Evolutionary conservation across 1,140 invertebrate genomes (phyloP), one percentile per base, ranked within the genome.

Genomic region (Drosophila tropicalis): DNA sequence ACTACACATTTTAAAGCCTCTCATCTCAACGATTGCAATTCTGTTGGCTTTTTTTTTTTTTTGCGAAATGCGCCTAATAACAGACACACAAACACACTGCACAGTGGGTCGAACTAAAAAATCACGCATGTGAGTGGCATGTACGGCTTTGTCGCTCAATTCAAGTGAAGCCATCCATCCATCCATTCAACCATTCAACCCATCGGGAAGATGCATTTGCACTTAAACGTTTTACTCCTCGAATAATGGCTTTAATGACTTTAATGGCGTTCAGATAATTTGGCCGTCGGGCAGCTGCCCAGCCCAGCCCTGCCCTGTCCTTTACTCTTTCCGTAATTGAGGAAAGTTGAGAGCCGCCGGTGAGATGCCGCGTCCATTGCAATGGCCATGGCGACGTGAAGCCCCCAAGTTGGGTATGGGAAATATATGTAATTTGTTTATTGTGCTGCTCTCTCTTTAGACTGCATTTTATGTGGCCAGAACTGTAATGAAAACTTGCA

Each of bases 221-320:
- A 76, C 77, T 90, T 89, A 89, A 89, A 89, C 84, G 84, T 78
- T 89, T 89, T 90, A 84, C 84, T 84, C 74, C 47, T 67, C 77
- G 70, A 78, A 76, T 89, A 89, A 89, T 89, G 85, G 71, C 71
- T 90, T 89, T 89, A 89, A 89, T 89, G 84, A 89, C 85, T 89
- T 89, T 89, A 89, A 89, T 89, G 84, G 84, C 85, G 70, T 85
- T 75, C 73, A 67, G 77, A 89, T 81, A 75, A 89, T 89, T 89
- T 89, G 67, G 74, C 85, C 85, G 65, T 51, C 71, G 77, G 84
- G 85, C 84, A 90, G 55, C 51, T 79, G 76, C 40, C 39, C 39
- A 7, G n/a, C 54, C 63, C 55, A 25, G 41, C 56, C 63, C 51
- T 32, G 41, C 56, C 63, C 72, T 22, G n/a, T 72, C 74, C 67